Percentiles rank a stretch among this genome's conserved stretches.
Conservation (phyloP, 2,797 vertebrate genomes). For the Epinephelus awoara region DNA sequence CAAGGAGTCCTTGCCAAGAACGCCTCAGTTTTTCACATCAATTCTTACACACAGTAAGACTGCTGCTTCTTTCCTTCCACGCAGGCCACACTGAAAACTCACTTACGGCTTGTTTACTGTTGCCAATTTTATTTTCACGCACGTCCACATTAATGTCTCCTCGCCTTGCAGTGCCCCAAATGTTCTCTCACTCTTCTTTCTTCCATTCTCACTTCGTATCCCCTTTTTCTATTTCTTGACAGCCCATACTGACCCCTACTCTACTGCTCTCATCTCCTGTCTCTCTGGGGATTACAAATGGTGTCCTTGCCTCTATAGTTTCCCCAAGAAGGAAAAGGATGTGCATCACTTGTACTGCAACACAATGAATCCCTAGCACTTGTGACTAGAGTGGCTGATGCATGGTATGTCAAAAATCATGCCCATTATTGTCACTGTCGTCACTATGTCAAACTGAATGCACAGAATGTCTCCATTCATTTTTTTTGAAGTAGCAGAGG, state of each 20-base stretch:
- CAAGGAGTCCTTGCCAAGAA: constrained; percentile 2
- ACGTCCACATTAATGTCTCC: background rate
- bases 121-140: background rate
- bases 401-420: constrained; percentile 21
- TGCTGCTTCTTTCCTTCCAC: background rate
- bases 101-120: background rate
- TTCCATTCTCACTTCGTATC: constrained; percentile 35
- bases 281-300: constrained; percentile 32
- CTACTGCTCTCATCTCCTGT: constrained; percentile 21
- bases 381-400: background rate
- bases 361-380: background rate
- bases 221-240: constrained; percentile 24
- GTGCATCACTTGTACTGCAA: constrained; percentile 14
- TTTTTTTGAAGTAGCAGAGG: background rate
- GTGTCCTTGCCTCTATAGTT: constrained; percentile 24
- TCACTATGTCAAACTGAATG: background rate
- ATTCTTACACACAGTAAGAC: background rate
- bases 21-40: constrained; percentile 10
- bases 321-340: constrained; percentile 1
- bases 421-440: background rate
- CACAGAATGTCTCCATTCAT: too few species aligned
- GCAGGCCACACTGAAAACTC: constrained; percentile 3
- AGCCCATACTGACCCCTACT: constrained; percentile 10
- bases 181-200: background rate
- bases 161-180: background rate